These are phyloP conservation scores for Exocentrus adspersus DNA, from an alignment of 2,888 invertebrate species.

Conservation along the genomic window DNA sequence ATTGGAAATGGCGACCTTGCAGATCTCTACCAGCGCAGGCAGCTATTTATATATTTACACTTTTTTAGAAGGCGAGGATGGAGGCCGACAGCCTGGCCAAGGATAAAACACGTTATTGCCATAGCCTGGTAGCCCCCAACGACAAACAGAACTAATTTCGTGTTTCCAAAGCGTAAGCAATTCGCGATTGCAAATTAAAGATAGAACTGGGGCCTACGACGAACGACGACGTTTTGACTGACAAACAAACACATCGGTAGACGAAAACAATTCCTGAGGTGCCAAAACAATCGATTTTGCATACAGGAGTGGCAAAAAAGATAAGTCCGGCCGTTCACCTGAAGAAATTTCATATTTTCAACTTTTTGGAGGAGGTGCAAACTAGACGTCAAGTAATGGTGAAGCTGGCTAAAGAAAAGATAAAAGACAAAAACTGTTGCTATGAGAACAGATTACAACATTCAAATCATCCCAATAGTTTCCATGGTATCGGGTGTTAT, in stretches of 20 bases:
- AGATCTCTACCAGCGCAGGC: conserved; percentile 25
- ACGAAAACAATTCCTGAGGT: background rate
- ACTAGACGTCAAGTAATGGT: no score
- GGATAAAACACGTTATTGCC: conserved; percentile 23
- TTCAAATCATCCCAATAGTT: no score
- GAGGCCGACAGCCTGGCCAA: conserved; percentile 29
- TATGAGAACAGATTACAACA: no score
- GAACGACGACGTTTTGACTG: background rate
- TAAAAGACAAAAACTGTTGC: no score
- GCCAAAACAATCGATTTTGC: background rate
- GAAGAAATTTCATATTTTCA: no score
- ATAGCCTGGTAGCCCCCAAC: conserved; percentile 21
- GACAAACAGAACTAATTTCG: conserved; percentile 25
- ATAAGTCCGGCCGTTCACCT: no score
- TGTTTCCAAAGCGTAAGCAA: conserved; percentile 18
- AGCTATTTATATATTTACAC: conserved; percentile 30
- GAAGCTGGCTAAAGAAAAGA: no score
- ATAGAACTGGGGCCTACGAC: background rate
- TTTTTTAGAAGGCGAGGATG: conserved; percentile 26
- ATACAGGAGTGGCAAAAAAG: background rate
- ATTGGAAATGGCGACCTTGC: conserved; percentile 30
- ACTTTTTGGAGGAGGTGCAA: no score
- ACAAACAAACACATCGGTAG: background rate
- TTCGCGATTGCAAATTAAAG: background rate
- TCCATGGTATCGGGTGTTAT: no score